Conservation (phyloP, 2,113 vertebrate species). For the Sisor rabdophorus region DNA sequence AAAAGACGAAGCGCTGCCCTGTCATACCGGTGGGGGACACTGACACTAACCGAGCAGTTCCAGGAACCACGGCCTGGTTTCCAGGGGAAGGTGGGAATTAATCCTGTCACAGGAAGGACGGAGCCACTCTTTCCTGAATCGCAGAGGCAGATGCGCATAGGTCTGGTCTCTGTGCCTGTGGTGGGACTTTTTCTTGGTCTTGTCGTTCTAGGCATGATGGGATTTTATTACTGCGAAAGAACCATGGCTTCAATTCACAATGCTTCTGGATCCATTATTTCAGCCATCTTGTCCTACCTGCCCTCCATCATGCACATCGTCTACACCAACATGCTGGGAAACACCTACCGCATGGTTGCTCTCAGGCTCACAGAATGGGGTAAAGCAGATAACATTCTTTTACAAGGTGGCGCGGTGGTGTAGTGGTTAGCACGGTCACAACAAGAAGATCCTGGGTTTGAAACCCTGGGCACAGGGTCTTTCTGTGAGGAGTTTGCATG, state of each 20-base stretch:
- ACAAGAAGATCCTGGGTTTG: too few relatives aligned
- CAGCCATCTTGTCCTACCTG: slow-evolving; percentile 59
- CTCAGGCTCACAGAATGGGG: slow-evolving; percentile 70
- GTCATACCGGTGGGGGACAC: slow-evolving; percentile 72
- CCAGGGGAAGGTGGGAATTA: slow-evolving; percentile 65
- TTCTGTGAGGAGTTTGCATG: too few relatives aligned
- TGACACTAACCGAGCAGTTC: slow-evolving; percentile 66
- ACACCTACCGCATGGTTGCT: slow-evolving; percentile 64
- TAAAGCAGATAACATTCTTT: slow-evolving; percentile 49
- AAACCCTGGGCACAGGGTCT: too few relatives aligned
- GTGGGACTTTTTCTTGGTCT: slow-evolving; percentile 69
- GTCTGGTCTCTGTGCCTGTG: slow-evolving; percentile 68
- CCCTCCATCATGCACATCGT: slow-evolving; percentile 73
- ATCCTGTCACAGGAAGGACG: slow-evolving; percentile 68
- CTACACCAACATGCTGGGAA: slow-evolving; percentile 69
- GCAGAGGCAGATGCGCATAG: slow-evolving; percentile 66
- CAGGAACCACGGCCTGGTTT: slow-evolving; percentile 71
- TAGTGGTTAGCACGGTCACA: too few relatives aligned
- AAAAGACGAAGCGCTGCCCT: slow-evolving; percentile 69
- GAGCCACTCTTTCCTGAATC: slow-evolving; percentile 73
- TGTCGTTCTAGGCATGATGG: slow-evolving; percentile 67
- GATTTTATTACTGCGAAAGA: slow-evolving; percentile 71
- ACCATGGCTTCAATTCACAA: slow-evolving; percentile 56
- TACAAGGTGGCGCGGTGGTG: too few relatives aligned
- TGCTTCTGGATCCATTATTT: slow-evolving; percentile 55